These are phyloP conservation scores for Embiotoca jacksoni DNA, from an alignment of 2,113 vertebrate species.

Conservation along the genomic window DNA sequence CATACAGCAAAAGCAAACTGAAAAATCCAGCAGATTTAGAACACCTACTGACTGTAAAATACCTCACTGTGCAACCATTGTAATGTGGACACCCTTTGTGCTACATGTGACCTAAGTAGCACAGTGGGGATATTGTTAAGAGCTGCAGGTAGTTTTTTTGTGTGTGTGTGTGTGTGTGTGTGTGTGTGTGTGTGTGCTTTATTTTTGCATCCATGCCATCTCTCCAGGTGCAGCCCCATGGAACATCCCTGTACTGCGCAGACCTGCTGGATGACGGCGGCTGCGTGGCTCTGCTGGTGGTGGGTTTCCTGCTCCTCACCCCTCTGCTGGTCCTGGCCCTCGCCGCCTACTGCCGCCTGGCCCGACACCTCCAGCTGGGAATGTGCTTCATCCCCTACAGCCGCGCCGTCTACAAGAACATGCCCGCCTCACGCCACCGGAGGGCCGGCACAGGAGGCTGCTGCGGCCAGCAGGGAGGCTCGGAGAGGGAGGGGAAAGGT, in stretches of 20 bases:
- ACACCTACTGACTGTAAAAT: neutral
- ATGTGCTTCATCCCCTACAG: slow-evolving; percentile 94
- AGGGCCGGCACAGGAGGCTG: slow-evolving; percentile 61
- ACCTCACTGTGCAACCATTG: too few relatives aligned
- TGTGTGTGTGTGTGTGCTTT: neutral
- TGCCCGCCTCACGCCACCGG: slow-evolving; percentile 70
- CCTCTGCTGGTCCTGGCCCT: slow-evolving; percentile 91
- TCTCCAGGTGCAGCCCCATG: slow-evolving; percentile 85
- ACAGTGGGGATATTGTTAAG: too few relatives aligned
- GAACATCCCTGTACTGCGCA: slow-evolving; percentile 84
- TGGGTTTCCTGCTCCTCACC: slow-evolving; percentile 89
- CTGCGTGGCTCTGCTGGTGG: slow-evolving; percentile 89
- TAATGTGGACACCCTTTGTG: too few relatives aligned
- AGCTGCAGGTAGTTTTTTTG: neutral
- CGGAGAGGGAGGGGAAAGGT: slow-evolving; percentile 77
- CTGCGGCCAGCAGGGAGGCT: slow-evolving; percentile 70
- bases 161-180: neutral
- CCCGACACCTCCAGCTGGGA: slow-evolving; percentile 88
- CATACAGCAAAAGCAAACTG: neutral
- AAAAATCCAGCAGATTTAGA: neutral
- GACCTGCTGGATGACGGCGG: slow-evolving; percentile 86
- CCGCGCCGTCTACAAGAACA: slow-evolving; percentile 89
- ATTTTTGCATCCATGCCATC: neutral
- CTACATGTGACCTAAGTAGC: too few relatives aligned
- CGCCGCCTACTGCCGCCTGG: slow-evolving; percentile 90